phyloP scores from a whole-genome alignment of 2,113 vertebrate species.

The Uria aalge region DNA sequence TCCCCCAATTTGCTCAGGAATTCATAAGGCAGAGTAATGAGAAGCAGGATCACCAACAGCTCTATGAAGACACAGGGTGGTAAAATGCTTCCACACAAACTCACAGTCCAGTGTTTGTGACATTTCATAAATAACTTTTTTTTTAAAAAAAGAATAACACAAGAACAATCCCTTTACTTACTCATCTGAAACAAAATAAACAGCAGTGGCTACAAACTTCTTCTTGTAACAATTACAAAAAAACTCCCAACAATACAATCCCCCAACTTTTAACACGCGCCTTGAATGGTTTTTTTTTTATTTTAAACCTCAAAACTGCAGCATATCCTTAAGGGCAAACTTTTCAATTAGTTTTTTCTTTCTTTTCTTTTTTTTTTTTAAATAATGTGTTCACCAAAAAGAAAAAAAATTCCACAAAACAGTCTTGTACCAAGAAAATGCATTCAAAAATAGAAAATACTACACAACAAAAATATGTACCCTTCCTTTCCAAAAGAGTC shows the following conservation, averaged over 20 bases:
- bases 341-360: slow-evolving; percentile 83
- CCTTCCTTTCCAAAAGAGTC: slow-evolving; percentile 85
- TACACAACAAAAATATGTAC: slow-evolving; percentile 89
- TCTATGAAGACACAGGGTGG: slow-evolving; percentile 80
- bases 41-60: slow-evolving; percentile 77
- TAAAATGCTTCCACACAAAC: slow-evolving; percentile 82
- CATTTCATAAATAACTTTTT: slow-evolving; percentile 86
- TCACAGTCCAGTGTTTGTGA: slow-evolving; percentile 88
- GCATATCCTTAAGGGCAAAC: slow-evolving; percentile 89
- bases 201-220: slow-evolving; percentile 87
- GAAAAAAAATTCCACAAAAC: slow-evolving; percentile 76
- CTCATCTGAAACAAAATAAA: slow-evolving; percentile 86
- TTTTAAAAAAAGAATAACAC: slow-evolving; percentile 76
- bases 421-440: slow-evolving; percentile 88
- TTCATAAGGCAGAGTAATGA: slow-evolving; percentile 67
- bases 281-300: slow-evolving; percentile 62
- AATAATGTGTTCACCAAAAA: slow-evolving; percentile 83
- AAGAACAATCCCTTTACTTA: slow-evolving; percentile 87
- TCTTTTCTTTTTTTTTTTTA: slow-evolving; percentile 75
- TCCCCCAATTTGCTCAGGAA: slow-evolving; percentile 22
- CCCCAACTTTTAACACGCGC: slow-evolving; percentile 83
- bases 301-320: slow-evolving; percentile 84
- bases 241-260: slow-evolving; percentile 83
- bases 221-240: slow-evolving; percentile 87
- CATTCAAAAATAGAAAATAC: slow-evolving; percentile 89